phyloP scores from a whole-genome alignment of 2,113 vertebrate genomes.

The Muntiacus reevesi region DNA sequence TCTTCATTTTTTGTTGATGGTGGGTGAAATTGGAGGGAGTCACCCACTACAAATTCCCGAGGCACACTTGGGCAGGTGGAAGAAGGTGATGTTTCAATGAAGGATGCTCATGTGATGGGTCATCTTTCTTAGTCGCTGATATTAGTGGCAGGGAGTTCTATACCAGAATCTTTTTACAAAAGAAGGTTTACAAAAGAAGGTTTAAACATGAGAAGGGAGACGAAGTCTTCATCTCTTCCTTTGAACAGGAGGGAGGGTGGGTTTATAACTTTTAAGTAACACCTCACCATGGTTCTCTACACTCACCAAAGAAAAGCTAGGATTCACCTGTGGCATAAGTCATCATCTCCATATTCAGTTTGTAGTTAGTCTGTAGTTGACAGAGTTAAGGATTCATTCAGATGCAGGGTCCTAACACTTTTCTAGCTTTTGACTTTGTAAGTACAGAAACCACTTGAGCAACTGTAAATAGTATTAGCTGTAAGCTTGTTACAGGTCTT shows the following conservation, averaged over 20 bases:
- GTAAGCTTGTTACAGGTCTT: conserved; percentile 52
- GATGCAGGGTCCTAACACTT: neutral
- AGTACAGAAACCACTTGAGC: conserved; percentile 52
- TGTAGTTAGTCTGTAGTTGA: neutral
- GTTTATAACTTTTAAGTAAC: neutral
- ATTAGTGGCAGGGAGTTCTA: neutral
- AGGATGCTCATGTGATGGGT: neutral
- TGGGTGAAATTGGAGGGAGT: neutral
- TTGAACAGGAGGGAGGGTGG: neutral
- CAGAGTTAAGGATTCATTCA: conserved; percentile 35
- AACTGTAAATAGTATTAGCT: conserved; percentile 63
- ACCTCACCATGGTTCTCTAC: neutral
- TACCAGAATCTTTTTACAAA: neutral
- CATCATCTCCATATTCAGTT: neutral
- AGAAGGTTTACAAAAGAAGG: neutral
- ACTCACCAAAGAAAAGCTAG: neutral
- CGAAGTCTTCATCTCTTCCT: neutral
- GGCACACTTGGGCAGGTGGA: neutral
- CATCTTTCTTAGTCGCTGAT: neutral
- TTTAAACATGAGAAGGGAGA: neutral
- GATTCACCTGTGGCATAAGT: neutral
- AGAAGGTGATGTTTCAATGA: neutral
- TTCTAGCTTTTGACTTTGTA: conserved; percentile 46
- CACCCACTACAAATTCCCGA: neutral
- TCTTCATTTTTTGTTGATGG: neutral